Base-by-base conservation (phyloP, 1,140 invertebrate genomes). In the Pseudomyrmex pallidus region DNA sequence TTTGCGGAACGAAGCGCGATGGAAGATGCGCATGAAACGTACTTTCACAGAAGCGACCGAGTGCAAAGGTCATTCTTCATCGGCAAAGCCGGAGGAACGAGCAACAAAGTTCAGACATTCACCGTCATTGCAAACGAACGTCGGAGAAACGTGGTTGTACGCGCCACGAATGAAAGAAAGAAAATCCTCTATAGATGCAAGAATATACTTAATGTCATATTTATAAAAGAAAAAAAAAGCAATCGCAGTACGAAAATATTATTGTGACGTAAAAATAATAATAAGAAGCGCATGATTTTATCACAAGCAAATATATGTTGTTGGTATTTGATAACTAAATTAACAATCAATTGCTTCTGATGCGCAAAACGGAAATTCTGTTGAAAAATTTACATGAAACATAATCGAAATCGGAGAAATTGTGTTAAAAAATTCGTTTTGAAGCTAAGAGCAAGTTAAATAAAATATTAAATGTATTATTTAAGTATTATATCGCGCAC, bases 41-140 rank as follows among this genome's bases (percentile, higher is more conserved):
- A 89, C 87, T 89, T 89, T 89, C 87, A 89, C 88, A 87, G 83
- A 87, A 87, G 83, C 85, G 76, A 85, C 74, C 54, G 76, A 77
- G 85, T 82, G 85, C 82, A 89, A 89, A 89, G 88, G 88, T 89
- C 88, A 74, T 86, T 89, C 88, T 84, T 89, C 87, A 82, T 61
- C 82, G 77, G 85, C 67, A 89, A 84, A 87, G 77, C 62, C 63
- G 61, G 12, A 12, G 50, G 83, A 78, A 83, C 67, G 88, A 83
- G 80, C 78, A 91, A 91, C 90, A 91, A 91, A 91, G 91, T 91
- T 91, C 91, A 91, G 80, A 85, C 91, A 88, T 91, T 90, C 90
- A 91, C 88, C 89, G 78, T 88, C 89, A 83, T 86, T 86, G 44
- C 67, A 83, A 83, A 73, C 80, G 63, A 88, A 80, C 72, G 35